Base-by-base conservation (phyloP, 2,797 vertebrate species). In the Toxotes lorentzi region DNA sequence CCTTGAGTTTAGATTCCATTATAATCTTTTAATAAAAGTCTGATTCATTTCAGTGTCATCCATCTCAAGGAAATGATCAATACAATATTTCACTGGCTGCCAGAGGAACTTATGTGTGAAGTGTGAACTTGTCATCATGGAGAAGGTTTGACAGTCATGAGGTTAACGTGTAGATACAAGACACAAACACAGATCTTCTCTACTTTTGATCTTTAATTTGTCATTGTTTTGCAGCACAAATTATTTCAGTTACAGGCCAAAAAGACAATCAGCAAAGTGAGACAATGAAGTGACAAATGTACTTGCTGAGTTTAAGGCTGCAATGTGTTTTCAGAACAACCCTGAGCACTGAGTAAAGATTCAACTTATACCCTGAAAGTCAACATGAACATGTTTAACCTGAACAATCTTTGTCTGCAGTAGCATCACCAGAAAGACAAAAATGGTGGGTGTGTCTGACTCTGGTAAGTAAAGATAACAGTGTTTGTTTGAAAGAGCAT, bases 151-250 rank as follows among this genome's bases (percentile, higher is more conserved):
- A 34, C 17, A 63, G n/a, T 16, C 47, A 58, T 47, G 2, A 34
- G 23, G 5, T 27, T 21, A 1, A 32, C 62, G 7, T 54, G 8
- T 50, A 8, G 13, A 53, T 17, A 53, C 11, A 45, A 59, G 9
- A 71, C 57, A 61, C 12, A 69, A 59, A 71, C 50, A 73, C 64
- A 73, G 57, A 23, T 62, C 19, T 14, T 70, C 10, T 54, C 12
- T 17, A 9, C 8, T 17, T 66, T 54, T 6, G 19, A 66, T 57
- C 35, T 87, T 87, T 90, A 76, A 72, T 89, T 76, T 64, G 10
- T n/a, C 38, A 27, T 81, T 69, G 23, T 57, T 72, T 70, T 62
- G 64, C 74, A 75, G 70, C 72, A 86, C 65, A 78, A 66, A 58
- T 19, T 4, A 54, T 47, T 32, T 60, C 16, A 51, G 7, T 62